Conservation (phyloP, 2,888 invertebrate genomes). For the Chrysolina americana region DNA sequence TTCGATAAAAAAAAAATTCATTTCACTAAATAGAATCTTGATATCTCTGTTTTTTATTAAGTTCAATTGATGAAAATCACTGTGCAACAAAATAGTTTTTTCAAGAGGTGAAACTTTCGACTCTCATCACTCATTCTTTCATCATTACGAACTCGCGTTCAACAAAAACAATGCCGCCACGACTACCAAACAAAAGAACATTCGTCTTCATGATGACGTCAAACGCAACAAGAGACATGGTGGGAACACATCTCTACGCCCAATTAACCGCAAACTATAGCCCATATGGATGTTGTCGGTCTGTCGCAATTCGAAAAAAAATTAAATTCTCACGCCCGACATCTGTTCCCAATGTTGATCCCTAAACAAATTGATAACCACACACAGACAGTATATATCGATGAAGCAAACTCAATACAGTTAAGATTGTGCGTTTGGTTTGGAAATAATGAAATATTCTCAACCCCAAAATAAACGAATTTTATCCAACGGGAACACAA, state of each 20-base stretch:
- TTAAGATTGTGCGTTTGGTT: neutral
- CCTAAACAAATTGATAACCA: neutral
- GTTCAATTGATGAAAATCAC: too few species aligned
- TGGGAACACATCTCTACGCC: constrained; percentile 17
- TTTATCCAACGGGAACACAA: too few species aligned
- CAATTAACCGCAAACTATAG: constrained; percentile 17
- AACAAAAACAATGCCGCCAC: neutral
- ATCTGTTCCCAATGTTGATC: constrained; percentile 10
- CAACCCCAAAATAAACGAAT: too few species aligned
- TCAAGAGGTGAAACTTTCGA: neutral
- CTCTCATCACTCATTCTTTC: neutral
- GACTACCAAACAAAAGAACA: neutral
- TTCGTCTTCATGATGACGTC: neutral
- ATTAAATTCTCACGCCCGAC: constrained; percentile 13
- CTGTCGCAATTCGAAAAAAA: constrained; percentile 6
- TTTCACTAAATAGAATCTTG: too few species aligned
- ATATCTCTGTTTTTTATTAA: too few species aligned
- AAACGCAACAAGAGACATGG: constrained; percentile 1
- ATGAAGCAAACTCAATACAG: neutral
- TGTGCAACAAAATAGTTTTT: too few species aligned
- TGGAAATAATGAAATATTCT: too few species aligned
- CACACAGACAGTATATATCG: neutral
- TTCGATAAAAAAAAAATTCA: too few species aligned
- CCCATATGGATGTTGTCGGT: constrained; percentile 23
- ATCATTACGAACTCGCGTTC: neutral